These are phyloP conservation scores for fruit fly (Drosophila melanogaster) DNA, from an alignment of 1,140 invertebrate species.

Conservation along the genomic window DNA sequence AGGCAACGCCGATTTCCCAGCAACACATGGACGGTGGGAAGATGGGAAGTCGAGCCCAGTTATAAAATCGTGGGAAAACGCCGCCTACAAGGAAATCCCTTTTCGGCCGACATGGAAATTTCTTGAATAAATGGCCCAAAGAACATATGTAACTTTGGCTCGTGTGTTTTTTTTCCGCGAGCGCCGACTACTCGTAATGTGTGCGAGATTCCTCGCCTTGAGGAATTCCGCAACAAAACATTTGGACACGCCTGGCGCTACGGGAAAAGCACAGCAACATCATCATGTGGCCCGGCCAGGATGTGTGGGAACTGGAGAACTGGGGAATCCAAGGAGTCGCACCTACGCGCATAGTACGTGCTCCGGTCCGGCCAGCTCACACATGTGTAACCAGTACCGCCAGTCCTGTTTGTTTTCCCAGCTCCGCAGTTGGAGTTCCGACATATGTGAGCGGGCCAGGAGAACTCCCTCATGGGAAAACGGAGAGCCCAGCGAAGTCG, in stretches of 20 bases:
- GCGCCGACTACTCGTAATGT: slow-evolving; percentile 60
- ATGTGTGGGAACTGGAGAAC: slow-evolving; percentile 12
- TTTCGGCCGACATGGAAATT: slow-evolving; percentile 44
- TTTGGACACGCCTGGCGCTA: slow-evolving; percentile 72
- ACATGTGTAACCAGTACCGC: slow-evolving; percentile 39
- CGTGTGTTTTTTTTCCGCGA: slow-evolving; percentile 58
- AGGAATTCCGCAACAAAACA: slow-evolving; percentile 60
- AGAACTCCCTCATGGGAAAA: slow-evolving; percentile 57
- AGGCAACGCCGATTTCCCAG: slow-evolving; percentile 49
- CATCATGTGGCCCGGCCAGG: slow-evolving; percentile 62
- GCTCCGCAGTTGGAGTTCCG: slow-evolving; percentile 30
- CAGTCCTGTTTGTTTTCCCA: slow-evolving; percentile 60
- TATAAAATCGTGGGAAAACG: slow-evolving; percentile 68
- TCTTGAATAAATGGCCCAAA: slow-evolving; percentile 48
- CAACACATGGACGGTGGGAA: slow-evolving; percentile 49
- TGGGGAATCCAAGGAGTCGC: slow-evolving; percentile 56
- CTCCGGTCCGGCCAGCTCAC: slow-evolving; percentile 20
- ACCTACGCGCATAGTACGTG: slow-evolving; percentile 72
- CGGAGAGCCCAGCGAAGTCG: slow-evolving; percentile 58
- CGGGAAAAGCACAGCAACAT: slow-evolving; percentile 68
- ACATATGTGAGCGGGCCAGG: slow-evolving; percentile 34
- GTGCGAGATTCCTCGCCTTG: slow-evolving; percentile 53
- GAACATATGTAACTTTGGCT: slow-evolving; percentile 77
- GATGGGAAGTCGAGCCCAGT: slow-evolving; percentile 58
- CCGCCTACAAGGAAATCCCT: slow-evolving; percentile 52